A percentile compares a stretch with the other conserved stretches of the same genome.
Evolutionary conservation across 2,113 vertebrate genomes (phyloP).

Genomic region (Turdus rufiventris): DNA sequence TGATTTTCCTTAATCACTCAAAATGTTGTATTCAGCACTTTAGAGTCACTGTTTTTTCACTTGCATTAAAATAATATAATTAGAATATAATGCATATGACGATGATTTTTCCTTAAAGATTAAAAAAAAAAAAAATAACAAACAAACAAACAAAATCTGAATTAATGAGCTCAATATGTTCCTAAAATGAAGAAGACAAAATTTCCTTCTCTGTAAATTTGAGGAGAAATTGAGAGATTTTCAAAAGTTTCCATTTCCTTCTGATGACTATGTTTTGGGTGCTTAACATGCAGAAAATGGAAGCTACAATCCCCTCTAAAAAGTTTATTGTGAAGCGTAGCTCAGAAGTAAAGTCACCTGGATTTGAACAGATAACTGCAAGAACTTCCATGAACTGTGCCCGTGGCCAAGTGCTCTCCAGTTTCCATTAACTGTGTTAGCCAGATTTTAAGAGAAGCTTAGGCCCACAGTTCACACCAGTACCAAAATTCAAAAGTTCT

Average conservation of each 20-base stretch:
- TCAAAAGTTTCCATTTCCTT: background rate
- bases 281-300: background rate
- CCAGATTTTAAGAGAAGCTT: background rate
- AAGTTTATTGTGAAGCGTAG: background rate
- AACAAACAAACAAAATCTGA: too few species aligned
- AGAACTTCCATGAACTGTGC: too few species aligned
- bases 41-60: background rate
- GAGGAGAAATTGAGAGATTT: background rate
- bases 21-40: background rate
- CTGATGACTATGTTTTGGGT: accelerated
- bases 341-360: background rate
- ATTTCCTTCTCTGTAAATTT: background rate
- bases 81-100: background rate
- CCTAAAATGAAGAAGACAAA: background rate
- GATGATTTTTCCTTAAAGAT: background rate
- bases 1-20: background rate
- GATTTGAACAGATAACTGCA: background rate
- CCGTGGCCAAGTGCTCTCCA: background rate
- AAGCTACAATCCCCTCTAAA: background rate
- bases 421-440: accelerated
- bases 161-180: background rate
- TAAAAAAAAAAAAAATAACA: background rate
- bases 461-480: background rate
- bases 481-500: background rate
- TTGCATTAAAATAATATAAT: background rate